Conservation (phyloP, 1,140 invertebrate species). For the Heliconius hermathena region DNA sequence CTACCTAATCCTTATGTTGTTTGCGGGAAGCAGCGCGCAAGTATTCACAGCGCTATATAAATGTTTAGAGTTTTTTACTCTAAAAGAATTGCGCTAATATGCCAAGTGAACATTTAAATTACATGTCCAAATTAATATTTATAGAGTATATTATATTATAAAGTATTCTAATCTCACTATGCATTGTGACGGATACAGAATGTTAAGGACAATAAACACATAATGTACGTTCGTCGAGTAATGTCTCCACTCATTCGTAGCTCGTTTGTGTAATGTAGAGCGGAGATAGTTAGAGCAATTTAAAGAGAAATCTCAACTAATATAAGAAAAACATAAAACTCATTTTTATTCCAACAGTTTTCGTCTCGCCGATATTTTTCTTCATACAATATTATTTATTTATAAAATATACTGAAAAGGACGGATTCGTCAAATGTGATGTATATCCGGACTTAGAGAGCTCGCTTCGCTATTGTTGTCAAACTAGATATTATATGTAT, state of each 20-base stretch:
- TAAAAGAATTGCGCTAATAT: too few species aligned
- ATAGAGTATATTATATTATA: too few species aligned
- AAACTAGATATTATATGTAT: too few species aligned
- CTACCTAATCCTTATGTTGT: too few species aligned
- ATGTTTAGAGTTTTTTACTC: too few species aligned
- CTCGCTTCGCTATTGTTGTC: neutral
- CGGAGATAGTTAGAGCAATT: neutral
- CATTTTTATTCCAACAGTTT: neutral
- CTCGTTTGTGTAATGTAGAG: neutral
- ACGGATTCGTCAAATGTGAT: neutral
- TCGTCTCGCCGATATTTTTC: neutral
- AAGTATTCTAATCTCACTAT: too few species aligned
- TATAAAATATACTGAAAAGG: slow-evolving; percentile 9
- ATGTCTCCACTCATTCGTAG: neutral
- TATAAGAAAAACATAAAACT: neutral
- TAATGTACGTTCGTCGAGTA: neutral
- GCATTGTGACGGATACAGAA: neutral
- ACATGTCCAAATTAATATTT: too few species aligned
- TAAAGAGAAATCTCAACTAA: neutral
- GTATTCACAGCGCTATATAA: too few species aligned
- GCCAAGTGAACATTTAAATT: too few species aligned
- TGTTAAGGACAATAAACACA: neutral
- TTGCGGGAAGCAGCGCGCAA: too few species aligned
- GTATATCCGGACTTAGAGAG: neutral
- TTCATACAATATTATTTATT: neutral